Percentiles rank a stretch among this genome's conserved stretches.
Conservation (phyloP, 2,888 invertebrate genomes). For the Drosophila rellima region DNA sequence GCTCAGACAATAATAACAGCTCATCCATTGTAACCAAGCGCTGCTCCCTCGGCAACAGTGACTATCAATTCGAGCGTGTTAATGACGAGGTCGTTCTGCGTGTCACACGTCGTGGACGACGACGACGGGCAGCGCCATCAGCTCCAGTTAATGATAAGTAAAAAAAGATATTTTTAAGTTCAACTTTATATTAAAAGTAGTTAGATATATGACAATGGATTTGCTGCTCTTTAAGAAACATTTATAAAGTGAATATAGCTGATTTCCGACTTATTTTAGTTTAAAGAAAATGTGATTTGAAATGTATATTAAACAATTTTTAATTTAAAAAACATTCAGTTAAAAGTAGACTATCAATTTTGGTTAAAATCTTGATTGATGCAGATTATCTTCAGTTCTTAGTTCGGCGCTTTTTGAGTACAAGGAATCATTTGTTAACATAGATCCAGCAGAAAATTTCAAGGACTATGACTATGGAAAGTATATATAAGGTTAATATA, state of each 20-base stretch:
- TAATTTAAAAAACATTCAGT: neutral
- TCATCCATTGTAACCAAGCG: slow-evolving; percentile 63
- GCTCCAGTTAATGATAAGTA: neutral
- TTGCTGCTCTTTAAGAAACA: neutral
- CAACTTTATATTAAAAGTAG: neutral
- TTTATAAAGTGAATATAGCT: neutral
- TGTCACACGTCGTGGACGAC: slow-evolving; percentile 65
- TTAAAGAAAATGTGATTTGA: slow-evolving; percentile 2
- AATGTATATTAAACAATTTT: neutral
- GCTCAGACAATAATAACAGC: neutral
- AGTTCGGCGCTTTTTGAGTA: neutral
- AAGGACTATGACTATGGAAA: neutral
- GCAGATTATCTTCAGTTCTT: neutral
- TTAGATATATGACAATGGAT: neutral
- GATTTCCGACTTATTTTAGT: neutral
- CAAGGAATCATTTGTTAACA: neutral
- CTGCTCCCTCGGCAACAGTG: slow-evolving; percentile 77
- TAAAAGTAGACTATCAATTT: neutral
- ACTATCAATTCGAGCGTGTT: slow-evolving; percentile 81
- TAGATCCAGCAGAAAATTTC: neutral
- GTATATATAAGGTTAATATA: neutral
- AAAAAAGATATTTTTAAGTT: neutral
- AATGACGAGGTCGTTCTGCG: slow-evolving; percentile 79
- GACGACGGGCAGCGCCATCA: slow-evolving; percentile 15
- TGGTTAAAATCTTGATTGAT: neutral